Conservation (phyloP, 2,888 invertebrate genomes). For the Cerastis rubricosa region DNA sequence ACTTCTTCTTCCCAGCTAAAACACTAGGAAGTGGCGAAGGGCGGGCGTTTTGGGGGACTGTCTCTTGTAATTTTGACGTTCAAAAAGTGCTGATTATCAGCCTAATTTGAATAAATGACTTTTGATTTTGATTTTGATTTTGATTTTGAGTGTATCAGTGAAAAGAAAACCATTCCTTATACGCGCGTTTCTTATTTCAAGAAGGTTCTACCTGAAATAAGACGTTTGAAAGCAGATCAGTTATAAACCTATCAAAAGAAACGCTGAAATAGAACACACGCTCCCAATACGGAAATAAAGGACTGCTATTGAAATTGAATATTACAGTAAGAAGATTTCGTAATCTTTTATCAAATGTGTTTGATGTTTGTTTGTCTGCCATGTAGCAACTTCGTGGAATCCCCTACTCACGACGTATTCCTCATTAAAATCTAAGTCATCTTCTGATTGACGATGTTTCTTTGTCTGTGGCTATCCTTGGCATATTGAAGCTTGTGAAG, state of each 20-base stretch:
- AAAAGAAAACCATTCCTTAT: neutral
- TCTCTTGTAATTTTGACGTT: too few species aligned
- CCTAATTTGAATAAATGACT: too few species aligned
- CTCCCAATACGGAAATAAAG: neutral
- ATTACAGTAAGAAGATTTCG: neutral
- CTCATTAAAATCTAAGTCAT: neutral
- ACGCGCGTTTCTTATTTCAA: conserved; percentile 9
- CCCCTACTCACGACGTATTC: neutral
- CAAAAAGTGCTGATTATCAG: too few species aligned
- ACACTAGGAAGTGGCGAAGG: too few species aligned
- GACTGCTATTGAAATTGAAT: conserved; percentile 15
- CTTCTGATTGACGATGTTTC: neutral
- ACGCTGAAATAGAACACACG: conserved; percentile 2
- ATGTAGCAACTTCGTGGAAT: neutral
- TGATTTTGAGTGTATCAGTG: too few species aligned
- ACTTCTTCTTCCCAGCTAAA: too few species aligned
- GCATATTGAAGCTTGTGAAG: neutral
- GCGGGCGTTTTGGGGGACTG: too few species aligned
- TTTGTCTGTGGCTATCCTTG: neutral
- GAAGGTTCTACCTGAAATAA: neutral
- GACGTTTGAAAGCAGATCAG: conserved; percentile 8
- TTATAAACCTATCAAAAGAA: conserved; percentile 12
- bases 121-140: too few species aligned
- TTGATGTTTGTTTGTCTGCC: conserved; percentile 5
- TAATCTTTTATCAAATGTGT: conserved; percentile 1